Evolutionary conservation across 2,113 vertebrate genomes (phyloP).

Genomic region (Lophochroa leadbeateri): DNA sequence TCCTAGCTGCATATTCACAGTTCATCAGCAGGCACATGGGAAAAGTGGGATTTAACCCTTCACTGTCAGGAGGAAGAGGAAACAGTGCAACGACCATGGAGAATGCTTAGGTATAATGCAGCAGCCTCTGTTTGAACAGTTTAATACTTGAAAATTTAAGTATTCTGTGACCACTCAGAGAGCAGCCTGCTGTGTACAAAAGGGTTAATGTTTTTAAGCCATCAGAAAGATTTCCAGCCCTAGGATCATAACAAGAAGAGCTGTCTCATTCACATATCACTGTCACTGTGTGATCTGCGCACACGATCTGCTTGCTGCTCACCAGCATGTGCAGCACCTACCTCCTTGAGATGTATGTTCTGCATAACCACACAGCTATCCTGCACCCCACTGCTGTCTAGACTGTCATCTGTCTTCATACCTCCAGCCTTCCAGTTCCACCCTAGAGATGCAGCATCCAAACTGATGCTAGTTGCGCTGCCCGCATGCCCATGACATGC

Average conservation of each 20-base stretch:
- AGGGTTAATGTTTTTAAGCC: neutral
- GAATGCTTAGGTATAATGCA: neutral
- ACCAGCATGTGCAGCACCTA: neutral
- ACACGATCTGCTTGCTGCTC: neutral
- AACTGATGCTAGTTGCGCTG: neutral
- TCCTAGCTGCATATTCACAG: constrained; percentile 30
- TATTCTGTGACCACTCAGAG: neutral
- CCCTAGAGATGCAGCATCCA: neutral
- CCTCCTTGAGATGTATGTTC: neutral
- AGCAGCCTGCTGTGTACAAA: neutral
- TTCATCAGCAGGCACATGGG: neutral
- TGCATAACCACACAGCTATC: neutral
- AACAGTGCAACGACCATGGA: neutral
- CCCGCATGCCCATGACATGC: neutral
- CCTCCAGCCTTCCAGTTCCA: neutral
- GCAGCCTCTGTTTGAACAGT: neutral
- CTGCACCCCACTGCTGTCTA: neutral
- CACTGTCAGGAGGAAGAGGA: neutral
- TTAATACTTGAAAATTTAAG: neutral
- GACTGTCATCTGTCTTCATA: neutral
- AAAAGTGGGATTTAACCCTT: constrained; percentile 9
- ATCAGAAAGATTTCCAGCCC: neutral
- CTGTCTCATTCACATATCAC: neutral
- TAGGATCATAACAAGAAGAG: neutral
- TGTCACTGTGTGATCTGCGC: neutral